Evolutionary conservation across 1,140 invertebrate genomes (phyloP).

Genomic region (Drosophila varians): DNA sequence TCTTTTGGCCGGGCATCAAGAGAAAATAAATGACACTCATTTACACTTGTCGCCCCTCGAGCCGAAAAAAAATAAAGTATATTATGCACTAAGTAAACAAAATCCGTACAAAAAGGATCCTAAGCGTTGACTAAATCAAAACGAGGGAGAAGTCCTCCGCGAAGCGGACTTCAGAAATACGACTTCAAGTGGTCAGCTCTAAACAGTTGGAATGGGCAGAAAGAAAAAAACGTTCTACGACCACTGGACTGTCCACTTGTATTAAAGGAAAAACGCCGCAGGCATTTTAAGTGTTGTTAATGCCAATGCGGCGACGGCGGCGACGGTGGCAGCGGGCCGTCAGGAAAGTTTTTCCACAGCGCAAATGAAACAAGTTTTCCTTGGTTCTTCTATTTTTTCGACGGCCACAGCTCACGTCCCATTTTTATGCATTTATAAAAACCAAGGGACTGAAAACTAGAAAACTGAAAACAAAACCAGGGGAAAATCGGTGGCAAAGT

Average conservation of each 20-base stretch:
- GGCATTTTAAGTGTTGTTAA: constrained; percentile 81
- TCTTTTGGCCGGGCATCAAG: constrained; percentile 14
- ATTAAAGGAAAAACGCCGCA: constrained; percentile 77
- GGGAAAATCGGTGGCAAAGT: constrained; percentile 45
- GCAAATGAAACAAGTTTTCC: constrained; percentile 75
- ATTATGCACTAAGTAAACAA: constrained; percentile 55
- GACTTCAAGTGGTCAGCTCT: constrained; percentile 51
- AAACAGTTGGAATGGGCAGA: constrained; percentile 34
- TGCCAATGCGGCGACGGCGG: constrained; percentile 56
- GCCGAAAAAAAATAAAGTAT: constrained; percentile 13
- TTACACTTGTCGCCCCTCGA: constrained; percentile 64
- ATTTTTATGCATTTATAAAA: constrained; percentile 70
- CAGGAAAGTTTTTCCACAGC: constrained; percentile 61
- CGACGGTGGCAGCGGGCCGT: constrained; percentile 47
- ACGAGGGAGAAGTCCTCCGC: constrained; percentile 48
- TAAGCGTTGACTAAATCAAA: constrained; percentile 71
- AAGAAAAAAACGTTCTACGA: constrained; percentile 14
- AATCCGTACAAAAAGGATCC: constrained; percentile 52
- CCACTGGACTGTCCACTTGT: constrained; percentile 72
- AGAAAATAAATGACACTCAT: constrained; percentile 70
- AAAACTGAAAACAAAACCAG: constrained; percentile 52
- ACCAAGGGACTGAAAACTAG: constrained; percentile 57
- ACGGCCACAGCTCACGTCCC: constrained; percentile 21
- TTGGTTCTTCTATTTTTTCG: constrained; percentile 21
- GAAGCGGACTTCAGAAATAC: constrained; percentile 36